Conservation (phyloP, 1,140 invertebrate species). For the Ostrea edulis region DNA sequence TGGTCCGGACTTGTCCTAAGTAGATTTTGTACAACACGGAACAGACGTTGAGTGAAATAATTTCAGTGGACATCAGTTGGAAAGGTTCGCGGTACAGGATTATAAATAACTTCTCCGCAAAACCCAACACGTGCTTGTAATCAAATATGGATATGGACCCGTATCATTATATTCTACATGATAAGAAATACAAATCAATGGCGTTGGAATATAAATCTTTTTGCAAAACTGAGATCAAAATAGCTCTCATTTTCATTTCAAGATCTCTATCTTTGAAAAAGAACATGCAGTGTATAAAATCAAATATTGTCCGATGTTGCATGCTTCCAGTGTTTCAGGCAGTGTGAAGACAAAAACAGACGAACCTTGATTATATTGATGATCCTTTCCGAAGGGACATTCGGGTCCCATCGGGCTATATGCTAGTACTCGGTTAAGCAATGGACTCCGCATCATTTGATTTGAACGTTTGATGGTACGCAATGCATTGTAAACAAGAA, state of each 20-base stretch:
- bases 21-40: background rate
- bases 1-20: background rate
- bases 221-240: background rate
- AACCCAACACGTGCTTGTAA: background rate
- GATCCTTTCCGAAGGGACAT: background rate
- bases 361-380: background rate
- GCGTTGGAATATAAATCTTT: background rate
- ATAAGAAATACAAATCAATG: background rate
- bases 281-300: background rate
- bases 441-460: conserved; percentile 23
- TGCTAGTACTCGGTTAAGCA: conserved; percentile 11
- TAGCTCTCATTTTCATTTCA: background rate
- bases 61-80: background rate
- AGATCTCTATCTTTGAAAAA: background rate
- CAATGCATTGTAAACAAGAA: conserved; percentile 30
- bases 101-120: background rate
- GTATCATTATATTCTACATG: background rate
- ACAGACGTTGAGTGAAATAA: conserved; percentile 23
- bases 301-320: background rate
- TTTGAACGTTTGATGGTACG: conserved; percentile 32
- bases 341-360: background rate
- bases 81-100: background rate
- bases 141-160: background rate
- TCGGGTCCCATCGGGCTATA: conserved; percentile 19
- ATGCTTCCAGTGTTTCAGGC: background rate